A percentile compares a stretch with the other conserved stretches of the same genome.
Evolutionary conservation across 2,888 invertebrate genomes (phyloP).

Genomic region (Orthosia incerta): DNA sequence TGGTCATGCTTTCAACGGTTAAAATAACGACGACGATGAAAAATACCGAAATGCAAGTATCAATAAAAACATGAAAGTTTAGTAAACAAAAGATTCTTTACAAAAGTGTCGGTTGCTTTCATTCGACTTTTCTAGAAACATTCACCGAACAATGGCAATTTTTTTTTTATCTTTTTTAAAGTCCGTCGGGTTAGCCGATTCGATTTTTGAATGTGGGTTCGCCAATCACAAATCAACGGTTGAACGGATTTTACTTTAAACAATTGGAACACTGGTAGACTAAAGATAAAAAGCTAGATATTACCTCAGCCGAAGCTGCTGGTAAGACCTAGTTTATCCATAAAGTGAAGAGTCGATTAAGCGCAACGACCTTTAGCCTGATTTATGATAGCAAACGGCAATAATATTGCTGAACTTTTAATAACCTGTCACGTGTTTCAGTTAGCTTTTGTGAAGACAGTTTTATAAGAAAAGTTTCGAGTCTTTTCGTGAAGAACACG

Average conservation of each 20-base stretch:
- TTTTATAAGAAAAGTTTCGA: conserved; percentile 32
- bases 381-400: conserved; percentile 29
- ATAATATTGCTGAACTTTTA: conserved; percentile 32
- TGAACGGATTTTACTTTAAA: no score
- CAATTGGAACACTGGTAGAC: no score
- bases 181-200: no score
- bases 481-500: neutral
- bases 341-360: conserved; percentile 7
- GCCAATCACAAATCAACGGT: no score
- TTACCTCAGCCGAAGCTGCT: neutral
- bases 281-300: no score
- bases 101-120: neutral
- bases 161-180: no score
- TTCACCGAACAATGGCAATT: no score
- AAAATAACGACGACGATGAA: no score
- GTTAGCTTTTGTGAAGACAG: conserved; percentile 11
- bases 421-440: conserved; percentile 36
- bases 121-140: no score
- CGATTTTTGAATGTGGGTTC: no score
- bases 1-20: no score
- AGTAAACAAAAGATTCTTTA: neutral
- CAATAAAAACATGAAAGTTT: neutral
- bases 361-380: neutral
- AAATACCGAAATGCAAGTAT: no score
- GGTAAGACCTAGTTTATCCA: neutral